These are phyloP conservation scores for Paracyprichromis sp. DNA, from an alignment of 2,113 vertebrate genomes.

Conservation along the genomic window DNA sequence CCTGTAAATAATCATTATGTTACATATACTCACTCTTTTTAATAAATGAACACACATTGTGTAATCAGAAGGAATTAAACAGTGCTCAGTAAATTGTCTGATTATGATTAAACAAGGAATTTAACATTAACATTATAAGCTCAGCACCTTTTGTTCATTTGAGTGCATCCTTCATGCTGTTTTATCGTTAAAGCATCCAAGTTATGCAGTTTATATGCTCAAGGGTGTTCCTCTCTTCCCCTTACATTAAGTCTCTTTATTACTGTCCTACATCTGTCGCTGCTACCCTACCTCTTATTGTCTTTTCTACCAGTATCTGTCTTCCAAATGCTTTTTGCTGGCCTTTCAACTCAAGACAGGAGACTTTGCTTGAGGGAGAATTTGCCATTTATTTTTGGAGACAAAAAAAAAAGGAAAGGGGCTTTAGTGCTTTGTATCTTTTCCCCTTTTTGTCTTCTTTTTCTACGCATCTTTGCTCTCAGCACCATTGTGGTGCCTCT, in stretches of 20 bases:
- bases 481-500: slow-evolving; percentile 25
- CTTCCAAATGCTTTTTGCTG: slow-evolving; percentile 42
- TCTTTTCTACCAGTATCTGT: slow-evolving; percentile 18
- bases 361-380: slow-evolving; percentile 58
- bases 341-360: slow-evolving; percentile 52
- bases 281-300: slow-evolving; percentile 7
- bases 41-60: not conserved
- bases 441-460: slow-evolving; percentile 41
- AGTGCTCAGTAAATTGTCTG: slow-evolving; percentile 11
- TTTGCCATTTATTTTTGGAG: slow-evolving; percentile 62
- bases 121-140: slow-evolving; percentile 18
- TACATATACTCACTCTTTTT: not conserved
- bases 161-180: not conserved
- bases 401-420: slow-evolving; percentile 27
- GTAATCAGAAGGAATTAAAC: slow-evolving; percentile 23
- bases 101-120: slow-evolving; percentile 13
- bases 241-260: slow-evolving; percentile 35
- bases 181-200: slow-evolving; percentile 17
- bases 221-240: slow-evolving; percentile 39
- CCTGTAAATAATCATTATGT: slow-evolving; percentile 11
- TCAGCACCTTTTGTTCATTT: slow-evolving; percentile 23
- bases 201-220: slow-evolving; percentile 34
- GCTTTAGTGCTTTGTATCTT: slow-evolving; percentile 42
- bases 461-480: slow-evolving; percentile 40
- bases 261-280: slow-evolving; percentile 43